Conservation (phyloP, 2,113 vertebrate genomes). For the Lophura nycthemera region DNA sequence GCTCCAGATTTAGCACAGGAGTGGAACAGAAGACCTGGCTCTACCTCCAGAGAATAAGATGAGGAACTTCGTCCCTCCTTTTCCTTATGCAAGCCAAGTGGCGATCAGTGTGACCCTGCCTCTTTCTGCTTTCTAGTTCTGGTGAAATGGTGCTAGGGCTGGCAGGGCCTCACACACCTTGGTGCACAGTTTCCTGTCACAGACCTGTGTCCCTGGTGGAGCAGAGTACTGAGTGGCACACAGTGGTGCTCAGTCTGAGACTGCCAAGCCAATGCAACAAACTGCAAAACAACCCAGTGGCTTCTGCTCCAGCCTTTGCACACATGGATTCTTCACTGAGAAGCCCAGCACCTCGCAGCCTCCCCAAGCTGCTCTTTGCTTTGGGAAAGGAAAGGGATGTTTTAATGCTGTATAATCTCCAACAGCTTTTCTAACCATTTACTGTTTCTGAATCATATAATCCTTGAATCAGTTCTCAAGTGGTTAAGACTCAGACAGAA, state of each 20-base stretch:
- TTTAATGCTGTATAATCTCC: neutral
- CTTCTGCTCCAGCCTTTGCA: neutral
- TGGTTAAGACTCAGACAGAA: neutral
- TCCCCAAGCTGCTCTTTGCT: neutral
- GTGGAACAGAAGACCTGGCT: neutral
- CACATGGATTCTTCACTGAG: neutral
- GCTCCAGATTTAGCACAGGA: neutral
- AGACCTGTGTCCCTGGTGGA: neutral
- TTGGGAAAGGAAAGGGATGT: neutral
- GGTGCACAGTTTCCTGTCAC: neutral
- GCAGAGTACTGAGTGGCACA: neutral
- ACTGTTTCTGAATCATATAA: neutral
- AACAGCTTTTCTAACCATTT: constrained; percentile 6
- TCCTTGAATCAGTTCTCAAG: neutral
- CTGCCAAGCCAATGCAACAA: neutral
- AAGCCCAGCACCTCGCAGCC: neutral
- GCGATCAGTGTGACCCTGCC: neutral
- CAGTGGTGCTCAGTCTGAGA: neutral
- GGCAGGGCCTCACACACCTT: neutral
- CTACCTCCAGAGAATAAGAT: neutral
- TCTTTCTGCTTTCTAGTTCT: neutral
- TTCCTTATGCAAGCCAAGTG: neutral
- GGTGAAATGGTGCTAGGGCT: neutral
- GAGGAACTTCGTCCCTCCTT: neutral
- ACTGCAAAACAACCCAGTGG: neutral